These are phyloP conservation scores for Procambarus virginalis DNA, from an alignment of 1,140 invertebrate genomes.

Conservation along the genomic window DNA sequence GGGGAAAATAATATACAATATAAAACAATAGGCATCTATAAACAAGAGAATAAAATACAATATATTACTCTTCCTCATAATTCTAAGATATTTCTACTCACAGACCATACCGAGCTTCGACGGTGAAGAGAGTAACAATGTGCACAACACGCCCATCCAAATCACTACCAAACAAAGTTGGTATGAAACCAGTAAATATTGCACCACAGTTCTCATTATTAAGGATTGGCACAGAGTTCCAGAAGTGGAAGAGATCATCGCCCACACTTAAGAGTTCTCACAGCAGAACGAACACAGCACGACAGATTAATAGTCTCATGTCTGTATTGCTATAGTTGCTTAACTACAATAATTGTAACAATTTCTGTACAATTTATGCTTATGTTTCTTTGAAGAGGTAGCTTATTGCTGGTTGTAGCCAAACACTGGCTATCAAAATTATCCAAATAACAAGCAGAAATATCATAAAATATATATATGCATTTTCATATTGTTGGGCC, in stretches of 20 bases:
- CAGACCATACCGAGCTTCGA: background rate
- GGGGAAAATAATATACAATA: constrained; percentile 20
- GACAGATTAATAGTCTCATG: background rate
- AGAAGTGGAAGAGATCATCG: background rate
- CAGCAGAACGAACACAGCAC: background rate
- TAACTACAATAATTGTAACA: background rate
- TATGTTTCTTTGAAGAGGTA: constrained; percentile 1
- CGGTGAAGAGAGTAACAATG: background rate
- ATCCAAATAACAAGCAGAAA: background rate
- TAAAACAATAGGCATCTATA: background rate
- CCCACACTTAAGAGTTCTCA: background rate
- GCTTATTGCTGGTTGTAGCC: background rate
- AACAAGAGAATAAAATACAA: background rate
- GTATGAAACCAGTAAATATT: background rate
- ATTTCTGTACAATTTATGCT: background rate
- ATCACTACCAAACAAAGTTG: background rate
- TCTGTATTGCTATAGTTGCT: background rate
- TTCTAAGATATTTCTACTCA: background rate
- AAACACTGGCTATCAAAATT: background rate
- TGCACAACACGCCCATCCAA: background rate
- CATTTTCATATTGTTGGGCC: background rate
- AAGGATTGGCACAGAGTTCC: background rate
- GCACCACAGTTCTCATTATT: background rate
- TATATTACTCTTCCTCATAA: constrained; percentile 1
- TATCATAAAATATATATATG: background rate